Evolutionary conservation across 2,113 vertebrate species (phyloP), one percentile per base, ranked within the genome.

Genomic region (Platichthys flesus): DNA sequence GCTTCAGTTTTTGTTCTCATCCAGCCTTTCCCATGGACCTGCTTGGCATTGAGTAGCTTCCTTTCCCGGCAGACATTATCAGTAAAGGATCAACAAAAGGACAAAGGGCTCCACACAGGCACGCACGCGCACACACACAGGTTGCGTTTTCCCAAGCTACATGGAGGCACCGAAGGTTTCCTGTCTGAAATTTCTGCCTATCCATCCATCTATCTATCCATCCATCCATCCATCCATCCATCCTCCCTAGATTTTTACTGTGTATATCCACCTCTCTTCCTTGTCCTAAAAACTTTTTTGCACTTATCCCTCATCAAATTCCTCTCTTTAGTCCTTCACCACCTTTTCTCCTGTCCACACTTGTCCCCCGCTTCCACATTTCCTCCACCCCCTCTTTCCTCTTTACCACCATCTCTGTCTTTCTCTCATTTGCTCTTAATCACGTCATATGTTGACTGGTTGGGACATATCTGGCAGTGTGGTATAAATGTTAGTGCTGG

Each of bases 1-100:
- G 47, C 47, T 51, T 51, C 47, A 51, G 16, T 20, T 51, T 31
- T 51, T 69, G n/a, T 37, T 76, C 65, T 74, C 31, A 31, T 83
- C 47, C 64, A 82, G 82, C 70, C 81, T 90, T 91, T 93, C 89
- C 90, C 86, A 74, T 81, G 84, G 83, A 63, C 66, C 80, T 86
- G 86, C 85, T 85, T 90, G 90, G 91, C 84, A 93, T 92, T 93
- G 91, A 92, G 86, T 74, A 81, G 82, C 90, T 92, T 92, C 90
- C 91, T 92, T 88, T 83, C 75, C 74, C 57, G 12, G 69, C 88
- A 81, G 84, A 90, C 76, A 20, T 81, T 92, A 91, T 92, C 89
- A 82, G 89, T 88, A 80, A 86, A 84, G 82, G 88, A 92, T 91
- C 88, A 91, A 78, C 71, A 55, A 65, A 80, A 47, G 86, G 83